Conservation (phyloP, 2,888 invertebrate genomes). For the Aspidiotus destructor region DNA sequence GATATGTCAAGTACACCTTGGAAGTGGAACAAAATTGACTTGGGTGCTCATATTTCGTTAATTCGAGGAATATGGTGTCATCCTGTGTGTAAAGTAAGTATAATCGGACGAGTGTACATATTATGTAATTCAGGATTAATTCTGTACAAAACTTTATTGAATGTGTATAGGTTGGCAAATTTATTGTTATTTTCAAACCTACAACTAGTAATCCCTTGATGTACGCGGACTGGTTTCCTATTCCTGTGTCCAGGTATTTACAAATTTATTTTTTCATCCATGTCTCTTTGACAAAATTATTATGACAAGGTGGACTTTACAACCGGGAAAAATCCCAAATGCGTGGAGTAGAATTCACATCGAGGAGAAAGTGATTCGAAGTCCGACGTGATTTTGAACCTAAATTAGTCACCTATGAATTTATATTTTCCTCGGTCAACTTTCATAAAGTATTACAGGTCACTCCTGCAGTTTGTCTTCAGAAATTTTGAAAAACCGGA, state of each 20-base stretch:
- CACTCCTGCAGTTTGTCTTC: too few species aligned
- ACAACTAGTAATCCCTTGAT: slow-evolving; percentile 22
- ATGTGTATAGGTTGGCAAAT: slow-evolving; percentile 15
- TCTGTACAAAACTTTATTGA: background rate
- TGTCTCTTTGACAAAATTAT: background rate
- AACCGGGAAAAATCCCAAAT: background rate
- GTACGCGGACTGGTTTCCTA: slow-evolving; percentile 29
- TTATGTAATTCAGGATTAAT: background rate
- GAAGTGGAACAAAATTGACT: slow-evolving; percentile 65
- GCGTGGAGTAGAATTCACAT: background rate
- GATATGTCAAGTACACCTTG: slow-evolving; percentile 60
- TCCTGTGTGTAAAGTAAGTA: slow-evolving; percentile 59
- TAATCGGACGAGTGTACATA: background rate
- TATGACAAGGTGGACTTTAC: background rate
- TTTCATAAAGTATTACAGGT: too few species aligned
- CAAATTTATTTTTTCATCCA: background rate
- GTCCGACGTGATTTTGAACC: too few species aligned
- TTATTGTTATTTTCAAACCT: slow-evolving; percentile 25
- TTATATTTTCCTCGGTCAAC: too few species aligned
- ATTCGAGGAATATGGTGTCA: slow-evolving; percentile 88
- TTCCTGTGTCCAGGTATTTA: slow-evolving; percentile 19
- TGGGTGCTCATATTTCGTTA: slow-evolving; percentile 66
- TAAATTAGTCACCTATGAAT: too few species aligned
- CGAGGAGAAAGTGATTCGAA: too few species aligned
- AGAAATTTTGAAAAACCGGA: too few species aligned